Conservation (phyloP, 2,888 invertebrate species). For the Sepiola atlantica region DNA sequence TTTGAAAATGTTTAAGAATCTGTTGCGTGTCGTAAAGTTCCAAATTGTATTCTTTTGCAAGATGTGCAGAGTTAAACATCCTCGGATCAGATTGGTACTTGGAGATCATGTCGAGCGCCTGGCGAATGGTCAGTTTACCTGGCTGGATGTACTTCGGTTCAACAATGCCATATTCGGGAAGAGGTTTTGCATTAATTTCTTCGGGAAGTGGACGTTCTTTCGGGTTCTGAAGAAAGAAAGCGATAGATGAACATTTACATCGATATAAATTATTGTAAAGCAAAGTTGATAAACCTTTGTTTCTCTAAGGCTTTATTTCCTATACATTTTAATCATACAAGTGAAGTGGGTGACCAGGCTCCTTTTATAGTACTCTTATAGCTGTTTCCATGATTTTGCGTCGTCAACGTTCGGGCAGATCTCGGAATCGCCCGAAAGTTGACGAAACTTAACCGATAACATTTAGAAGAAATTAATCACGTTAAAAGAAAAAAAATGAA, state of each 20-base stretch:
- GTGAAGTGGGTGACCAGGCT: no score
- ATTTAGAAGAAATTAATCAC: no score
- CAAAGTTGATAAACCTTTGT: no score
- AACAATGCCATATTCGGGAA: conserved; percentile 81
- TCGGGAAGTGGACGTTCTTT: conserved; percentile 4
- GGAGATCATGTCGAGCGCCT: conserved; percentile 79
- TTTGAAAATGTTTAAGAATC: conserved; percentile 81
- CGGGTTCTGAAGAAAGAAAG: not conserved
- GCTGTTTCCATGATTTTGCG: no score
- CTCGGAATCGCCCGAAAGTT: no score
- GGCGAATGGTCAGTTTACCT: conserved; percentile 82
- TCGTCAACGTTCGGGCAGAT: no score
- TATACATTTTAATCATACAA: no score
- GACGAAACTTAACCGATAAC: no score
- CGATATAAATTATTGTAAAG: no score
- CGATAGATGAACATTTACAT: not conserved
- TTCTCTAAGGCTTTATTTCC: no score
- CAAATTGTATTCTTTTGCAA: conserved; percentile 83
- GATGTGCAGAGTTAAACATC: conserved; percentile 78
- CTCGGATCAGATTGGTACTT: conserved; percentile 24
- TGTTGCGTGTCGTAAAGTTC: conserved; percentile 80
- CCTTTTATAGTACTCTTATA: no score
- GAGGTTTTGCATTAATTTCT: not conserved
- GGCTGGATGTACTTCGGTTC: conserved; percentile 80
- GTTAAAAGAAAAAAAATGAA: no score